Evolutionary conservation across 2,113 vertebrate genomes (phyloP).

Genomic region (Synchiropus splendidus): DNA sequence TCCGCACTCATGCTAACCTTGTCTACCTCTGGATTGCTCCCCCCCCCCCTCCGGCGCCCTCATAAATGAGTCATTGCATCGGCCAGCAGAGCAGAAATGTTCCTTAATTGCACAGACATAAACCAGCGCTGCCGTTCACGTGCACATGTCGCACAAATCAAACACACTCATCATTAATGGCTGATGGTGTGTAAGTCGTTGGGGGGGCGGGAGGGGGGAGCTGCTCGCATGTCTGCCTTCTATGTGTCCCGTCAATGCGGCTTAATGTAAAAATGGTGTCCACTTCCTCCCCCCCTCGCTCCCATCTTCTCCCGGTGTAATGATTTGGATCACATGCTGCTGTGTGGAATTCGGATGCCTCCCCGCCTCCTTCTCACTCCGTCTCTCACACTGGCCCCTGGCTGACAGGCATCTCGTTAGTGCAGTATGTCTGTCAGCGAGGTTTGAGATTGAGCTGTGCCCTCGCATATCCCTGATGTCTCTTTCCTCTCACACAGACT

Average conservation of each 20-base stretch:
- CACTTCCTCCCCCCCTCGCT: slow-evolving; percentile 23
- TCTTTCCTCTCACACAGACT: slow-evolving; percentile 16
- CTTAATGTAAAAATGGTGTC: slow-evolving; percentile 43
- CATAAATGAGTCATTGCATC: slow-evolving; percentile 62
- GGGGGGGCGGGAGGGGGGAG: neutral
- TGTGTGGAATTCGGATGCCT: slow-evolving; percentile 42
- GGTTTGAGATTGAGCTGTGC: slow-evolving; percentile 61
- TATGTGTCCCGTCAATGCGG: slow-evolving; percentile 43
- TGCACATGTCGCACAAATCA: slow-evolving; percentile 29
- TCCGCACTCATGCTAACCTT: slow-evolving; percentile 27
- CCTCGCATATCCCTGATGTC: slow-evolving; percentile 53
- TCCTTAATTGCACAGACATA: slow-evolving; percentile 56
- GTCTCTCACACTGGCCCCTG: slow-evolving; percentile 50
- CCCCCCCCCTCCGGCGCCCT: slow-evolving; percentile 32
- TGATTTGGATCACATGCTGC: slow-evolving; percentile 57
- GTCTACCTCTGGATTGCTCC: slow-evolving; percentile 27
- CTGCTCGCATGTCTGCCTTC: slow-evolving; percentile 35
- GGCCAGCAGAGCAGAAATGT: slow-evolving; percentile 59
- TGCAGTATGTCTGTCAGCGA: slow-evolving; percentile 60
- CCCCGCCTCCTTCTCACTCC: slow-evolving; percentile 5
- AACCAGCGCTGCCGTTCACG: slow-evolving; percentile 32
- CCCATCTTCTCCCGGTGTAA: slow-evolving; percentile 47
- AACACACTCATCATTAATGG: slow-evolving; percentile 27
- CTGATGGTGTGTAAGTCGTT: neutral
- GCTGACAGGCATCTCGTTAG: slow-evolving; percentile 67